A percentile compares a stretch with the other conserved stretches of the same genome.
These are phyloP conservation scores for Caenorhabditis sp. DNA, from an alignment of 2,888 invertebrate genomes.

Conservation along the genomic window DNA sequence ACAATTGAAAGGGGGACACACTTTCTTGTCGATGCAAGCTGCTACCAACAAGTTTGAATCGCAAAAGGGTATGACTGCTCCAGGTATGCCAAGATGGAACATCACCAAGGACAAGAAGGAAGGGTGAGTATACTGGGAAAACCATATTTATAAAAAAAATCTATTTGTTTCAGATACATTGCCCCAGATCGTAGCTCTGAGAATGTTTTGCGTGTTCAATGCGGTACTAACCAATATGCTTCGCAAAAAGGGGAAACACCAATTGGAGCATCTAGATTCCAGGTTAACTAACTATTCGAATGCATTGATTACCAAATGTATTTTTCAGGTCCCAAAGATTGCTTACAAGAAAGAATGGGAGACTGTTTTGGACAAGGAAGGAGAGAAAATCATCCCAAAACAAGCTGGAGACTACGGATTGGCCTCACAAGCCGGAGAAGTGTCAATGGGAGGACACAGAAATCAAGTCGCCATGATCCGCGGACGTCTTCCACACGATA, in stretches of 20 bases:
- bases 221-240: constrained; percentile 70
- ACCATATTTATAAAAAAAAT: neutral
- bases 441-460: constrained; percentile 69
- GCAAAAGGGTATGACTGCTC: constrained; percentile 69
- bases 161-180: constrained; percentile 58
- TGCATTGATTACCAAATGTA: too few relatives aligned
- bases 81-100: constrained; percentile 70
- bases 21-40: constrained; percentile 67
- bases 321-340: constrained; percentile 55
- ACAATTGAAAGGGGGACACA: constrained; percentile 68
- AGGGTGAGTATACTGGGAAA: constrained; percentile 40
- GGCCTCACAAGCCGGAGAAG: constrained; percentile 66
- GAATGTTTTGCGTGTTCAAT: constrained; percentile 66
- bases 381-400: constrained; percentile 70
- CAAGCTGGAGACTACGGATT: constrained; percentile 70
- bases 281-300: too few relatives aligned
- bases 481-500: constrained; percentile 69
- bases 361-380: constrained; percentile 69
- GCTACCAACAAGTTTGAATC: constrained; percentile 70
- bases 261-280: constrained; percentile 66
- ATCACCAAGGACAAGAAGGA: constrained; percentile 69
- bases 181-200: constrained; percentile 69
- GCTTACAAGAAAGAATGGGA: constrained; percentile 70
- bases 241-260: constrained; percentile 70
- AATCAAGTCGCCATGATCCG: constrained; percentile 70